Percentiles rank a stretch among this genome's conserved stretches.
Conservation (phyloP, 92 coral and sea anemone genomes). For the Porites rus region DNA sequence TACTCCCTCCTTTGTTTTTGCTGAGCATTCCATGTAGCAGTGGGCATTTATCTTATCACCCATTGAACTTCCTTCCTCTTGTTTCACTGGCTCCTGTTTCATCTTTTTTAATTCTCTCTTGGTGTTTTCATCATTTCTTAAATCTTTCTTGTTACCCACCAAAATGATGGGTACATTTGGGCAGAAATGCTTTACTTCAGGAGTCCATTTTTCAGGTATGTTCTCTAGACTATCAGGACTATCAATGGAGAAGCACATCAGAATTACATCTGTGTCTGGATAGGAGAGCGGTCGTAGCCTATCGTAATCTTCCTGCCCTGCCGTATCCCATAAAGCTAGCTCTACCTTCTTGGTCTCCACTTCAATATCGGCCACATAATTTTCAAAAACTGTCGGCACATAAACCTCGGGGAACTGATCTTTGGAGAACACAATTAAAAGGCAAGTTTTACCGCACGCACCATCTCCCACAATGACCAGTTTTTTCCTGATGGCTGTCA, state of each 20-base stretch:
- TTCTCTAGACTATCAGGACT: conserved; percentile 98
- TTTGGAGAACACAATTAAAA: conserved; percentile 94
- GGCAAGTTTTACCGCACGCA: conserved; percentile 98
- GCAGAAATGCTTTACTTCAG: conserved; percentile 98
- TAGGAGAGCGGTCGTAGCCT: conserved; percentile 94
- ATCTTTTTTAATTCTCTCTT: conserved; percentile 93
- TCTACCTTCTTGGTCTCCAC: conserved; percentile 90
- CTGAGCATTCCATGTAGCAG: conserved; percentile 94
- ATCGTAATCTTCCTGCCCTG: conserved; percentile 98
- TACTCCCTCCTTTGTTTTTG: conserved; percentile 93
- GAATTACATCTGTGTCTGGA: conserved; percentile 95
- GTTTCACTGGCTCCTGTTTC: conserved; percentile 94
- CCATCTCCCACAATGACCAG: conserved; percentile 97
- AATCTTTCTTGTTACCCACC: conserved; percentile 99
- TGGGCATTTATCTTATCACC: conserved; percentile 83
- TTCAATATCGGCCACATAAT: conserved; percentile 95
- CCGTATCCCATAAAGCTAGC: conserved; percentile 97
- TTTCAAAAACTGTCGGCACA: conserved; percentile 96
- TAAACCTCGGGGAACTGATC: conserved; percentile 98
- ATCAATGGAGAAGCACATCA: conserved; percentile 98
- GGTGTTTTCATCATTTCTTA: conserved; percentile 91
- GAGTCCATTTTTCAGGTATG: conserved; percentile 99
- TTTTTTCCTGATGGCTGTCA: conserved; percentile 97
- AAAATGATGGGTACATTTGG: conserved; percentile 95
- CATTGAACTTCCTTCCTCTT: conserved; percentile 80